These are phyloP conservation scores for Ophion slaviceki DNA, from an alignment of 2,888 invertebrate species.

Conservation along the genomic window DNA sequence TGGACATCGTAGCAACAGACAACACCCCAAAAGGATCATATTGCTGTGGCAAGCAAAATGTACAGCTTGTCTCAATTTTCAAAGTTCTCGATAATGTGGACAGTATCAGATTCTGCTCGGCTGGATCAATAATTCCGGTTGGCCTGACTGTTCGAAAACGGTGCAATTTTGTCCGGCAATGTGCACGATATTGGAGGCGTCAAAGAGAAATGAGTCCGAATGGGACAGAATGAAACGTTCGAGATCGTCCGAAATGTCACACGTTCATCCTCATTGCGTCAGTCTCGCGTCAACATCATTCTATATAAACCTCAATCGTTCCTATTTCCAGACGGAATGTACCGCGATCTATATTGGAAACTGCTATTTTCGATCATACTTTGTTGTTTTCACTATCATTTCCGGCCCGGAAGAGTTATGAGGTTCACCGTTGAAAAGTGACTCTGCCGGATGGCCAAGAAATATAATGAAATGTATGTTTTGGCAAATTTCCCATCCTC, in stretches of 20 bases:
- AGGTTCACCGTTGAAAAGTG: background rate
- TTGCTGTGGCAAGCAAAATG: background rate
- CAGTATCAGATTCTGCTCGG: background rate
- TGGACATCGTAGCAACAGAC: too few species aligned
- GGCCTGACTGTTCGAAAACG: background rate
- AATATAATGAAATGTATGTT: background rate
- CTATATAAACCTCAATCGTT: background rate
- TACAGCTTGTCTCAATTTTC: background rate
- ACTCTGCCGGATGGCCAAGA: conserved; percentile 14
- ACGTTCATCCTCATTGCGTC: background rate
- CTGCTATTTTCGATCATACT: background rate
- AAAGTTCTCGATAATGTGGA: background rate
- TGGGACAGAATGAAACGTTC: background rate
- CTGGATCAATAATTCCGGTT: background rate
- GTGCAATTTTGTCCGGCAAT: background rate
- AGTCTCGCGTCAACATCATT: background rate
- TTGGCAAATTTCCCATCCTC: conserved; percentile 7
- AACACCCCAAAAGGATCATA: background rate
- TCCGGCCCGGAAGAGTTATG: background rate
- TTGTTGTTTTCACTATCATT: conserved; percentile 3
- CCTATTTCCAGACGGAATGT: background rate
- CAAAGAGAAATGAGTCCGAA: background rate
- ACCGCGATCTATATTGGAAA: background rate
- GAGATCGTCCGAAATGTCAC: background rate
- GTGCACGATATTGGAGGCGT: background rate